Base-by-base conservation (phyloP, 2,797 vertebrate species). In the Chaetodon trifasciatus region DNA sequence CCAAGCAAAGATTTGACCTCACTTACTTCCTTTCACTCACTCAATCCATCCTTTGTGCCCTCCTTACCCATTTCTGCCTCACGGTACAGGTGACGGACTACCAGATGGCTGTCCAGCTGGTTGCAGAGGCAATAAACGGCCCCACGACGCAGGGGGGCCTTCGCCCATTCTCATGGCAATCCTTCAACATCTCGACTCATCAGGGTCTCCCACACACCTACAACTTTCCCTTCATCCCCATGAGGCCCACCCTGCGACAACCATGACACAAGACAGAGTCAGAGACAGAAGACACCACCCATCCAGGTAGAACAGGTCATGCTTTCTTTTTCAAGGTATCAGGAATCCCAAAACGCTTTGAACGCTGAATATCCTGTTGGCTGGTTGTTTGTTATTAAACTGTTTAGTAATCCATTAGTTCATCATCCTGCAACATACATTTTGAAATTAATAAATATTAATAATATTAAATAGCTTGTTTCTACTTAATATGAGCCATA, bases 61-160 rank as follows among this genome's bases (percentile, higher is more conserved):
- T 63, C 60, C 23, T 23, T 50, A 49, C 1, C 32, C 37, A 9
- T 73, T 10, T 70, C 68, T 77, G 53, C 74, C 19, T 70, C 47
- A 21, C 16, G 56, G 17, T 60, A 0, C 88, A 98, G 97, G 96
- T 98, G 84, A 94, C 97, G 0, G 97, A 97, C 79, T 94, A 96
- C 89, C 92, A 92, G 67, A 95, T 97, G 92, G 97, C 96, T 3
- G 89, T 93, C 7, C 89, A 91, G 3, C 96, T 96, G 88, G 93
- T 81, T 0, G 93, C 96, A 1, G 90, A 96, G 2, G 97, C 96
- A 24, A 93, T 98, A 64, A 98, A 95, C 0, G 97, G 97, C 2
- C 97, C 97, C 62, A 96, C 97, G 0, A 96, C 96, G 0, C 95
- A 97, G 84, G 95, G 93, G 0, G 97, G 95, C 0, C 96, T 98